Conservation (phyloP, 2,888 invertebrate genomes). For the Priocnemis perturbator region DNA sequence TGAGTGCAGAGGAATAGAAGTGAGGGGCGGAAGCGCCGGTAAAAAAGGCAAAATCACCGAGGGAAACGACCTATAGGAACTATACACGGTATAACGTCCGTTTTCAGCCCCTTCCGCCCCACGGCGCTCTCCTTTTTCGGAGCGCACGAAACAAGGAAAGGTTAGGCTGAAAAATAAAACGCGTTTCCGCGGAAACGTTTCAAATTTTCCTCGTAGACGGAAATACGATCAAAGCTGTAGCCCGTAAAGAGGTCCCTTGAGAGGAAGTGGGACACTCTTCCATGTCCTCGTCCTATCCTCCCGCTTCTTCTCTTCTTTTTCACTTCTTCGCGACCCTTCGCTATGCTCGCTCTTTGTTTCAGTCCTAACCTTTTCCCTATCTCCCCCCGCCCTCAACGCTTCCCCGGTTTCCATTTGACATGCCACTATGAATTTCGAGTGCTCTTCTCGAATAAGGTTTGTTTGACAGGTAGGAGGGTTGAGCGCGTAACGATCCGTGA, state of each 20-base stretch:
- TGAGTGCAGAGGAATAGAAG: no score
- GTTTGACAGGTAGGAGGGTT: background rate
- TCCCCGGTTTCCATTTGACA: background rate
- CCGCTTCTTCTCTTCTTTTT: slow-evolving; percentile 9
- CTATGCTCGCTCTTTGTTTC: slow-evolving; percentile 7
- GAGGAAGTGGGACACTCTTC: slow-evolving; percentile 19
- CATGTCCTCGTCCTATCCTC: slow-evolving; percentile 7
- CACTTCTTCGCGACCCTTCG: background rate
- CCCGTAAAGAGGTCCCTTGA: slow-evolving; percentile 37
- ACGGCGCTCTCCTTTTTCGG: background rate
- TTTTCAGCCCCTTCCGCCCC: background rate
- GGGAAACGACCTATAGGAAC: no score
- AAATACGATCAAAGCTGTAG: slow-evolving; percentile 52
- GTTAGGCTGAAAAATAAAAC: slow-evolving; percentile 37
- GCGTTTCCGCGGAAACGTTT: slow-evolving; percentile 39
- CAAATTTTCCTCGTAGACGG: slow-evolving; percentile 40
- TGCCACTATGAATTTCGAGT: slow-evolving; percentile 15
- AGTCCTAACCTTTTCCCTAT: slow-evolving; percentile 12
- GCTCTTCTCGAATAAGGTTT: background rate
- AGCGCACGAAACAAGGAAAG: background rate
- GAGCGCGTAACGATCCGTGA: background rate
- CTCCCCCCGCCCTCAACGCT: no score
- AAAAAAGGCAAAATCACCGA: no score
- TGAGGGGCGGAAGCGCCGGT: no score
- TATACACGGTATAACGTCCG: background rate